These are phyloP conservation scores for Therioaphis trifolii DNA, from an alignment of 2,888 invertebrate genomes.

Conservation along the genomic window DNA sequence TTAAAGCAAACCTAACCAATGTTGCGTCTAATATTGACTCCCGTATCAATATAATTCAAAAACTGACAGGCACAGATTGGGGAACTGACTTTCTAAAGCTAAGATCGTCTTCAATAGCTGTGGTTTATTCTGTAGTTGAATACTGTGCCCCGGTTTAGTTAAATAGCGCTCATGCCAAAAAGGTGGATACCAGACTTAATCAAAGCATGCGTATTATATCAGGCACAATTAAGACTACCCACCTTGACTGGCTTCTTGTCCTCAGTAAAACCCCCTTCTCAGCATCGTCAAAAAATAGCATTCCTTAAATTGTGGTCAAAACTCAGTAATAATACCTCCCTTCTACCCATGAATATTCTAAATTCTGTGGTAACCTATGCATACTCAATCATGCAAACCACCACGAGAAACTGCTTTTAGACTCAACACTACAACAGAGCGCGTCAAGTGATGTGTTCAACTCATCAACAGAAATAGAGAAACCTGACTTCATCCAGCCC, in stretches of 20 bases:
- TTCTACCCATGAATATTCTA: conserved; percentile 1
- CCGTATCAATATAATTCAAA: conserved; percentile 42
- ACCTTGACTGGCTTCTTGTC: too few species aligned
- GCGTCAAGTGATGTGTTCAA: too few species aligned
- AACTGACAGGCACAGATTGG: conserved; percentile 25
- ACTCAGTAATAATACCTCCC: too few species aligned
- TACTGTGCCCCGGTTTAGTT: background rate
- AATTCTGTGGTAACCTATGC: conserved; percentile 2
- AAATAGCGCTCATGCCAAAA: too few species aligned
- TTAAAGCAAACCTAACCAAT: conserved; percentile 16
- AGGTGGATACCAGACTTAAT: too few species aligned
- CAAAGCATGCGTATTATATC: too few species aligned
- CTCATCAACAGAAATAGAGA: too few species aligned
- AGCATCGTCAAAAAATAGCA: background rate
- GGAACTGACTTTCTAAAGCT: background rate
- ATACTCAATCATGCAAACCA: too few species aligned
- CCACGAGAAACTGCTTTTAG: too few species aligned
- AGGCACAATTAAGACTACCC: too few species aligned
- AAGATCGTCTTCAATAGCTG: background rate
- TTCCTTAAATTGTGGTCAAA: conserved; percentile 1
- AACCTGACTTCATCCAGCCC: too few species aligned
- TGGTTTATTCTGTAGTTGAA: conserved; percentile 28
- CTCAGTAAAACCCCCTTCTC: background rate
- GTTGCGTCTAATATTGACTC: conserved; percentile 15
- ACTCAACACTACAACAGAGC: too few species aligned